phyloP scores from a whole-genome alignment of 2,888 invertebrate genomes.

The Agonopterix alstromeriana region DNA sequence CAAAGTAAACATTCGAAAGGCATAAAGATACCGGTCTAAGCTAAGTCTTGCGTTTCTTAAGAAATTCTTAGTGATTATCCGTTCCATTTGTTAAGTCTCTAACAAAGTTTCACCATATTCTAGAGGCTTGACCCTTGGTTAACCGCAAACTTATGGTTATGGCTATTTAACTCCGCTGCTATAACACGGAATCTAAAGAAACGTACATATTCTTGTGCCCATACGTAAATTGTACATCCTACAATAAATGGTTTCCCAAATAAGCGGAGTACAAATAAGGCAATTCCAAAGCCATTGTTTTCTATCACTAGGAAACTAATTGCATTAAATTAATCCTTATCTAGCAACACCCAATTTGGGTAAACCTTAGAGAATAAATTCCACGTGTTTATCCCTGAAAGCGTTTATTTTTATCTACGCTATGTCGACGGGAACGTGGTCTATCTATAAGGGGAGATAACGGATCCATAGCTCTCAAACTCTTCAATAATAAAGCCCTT shows the following conservation, averaged over 20 bases:
- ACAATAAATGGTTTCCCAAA: not conserved
- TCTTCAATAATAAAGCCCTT: slow-evolving; percentile 34
- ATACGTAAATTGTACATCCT: not conserved
- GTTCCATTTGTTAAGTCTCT: too few relatives aligned
- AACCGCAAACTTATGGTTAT: too few relatives aligned
- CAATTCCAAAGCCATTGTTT: slow-evolving; percentile 22
- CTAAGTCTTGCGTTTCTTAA: too few relatives aligned
- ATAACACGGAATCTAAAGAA: too few relatives aligned
- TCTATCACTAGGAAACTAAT: slow-evolving; percentile 14
- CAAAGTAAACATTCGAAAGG: slow-evolving; percentile 22
- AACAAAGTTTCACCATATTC: too few relatives aligned
- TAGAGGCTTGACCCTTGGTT: too few relatives aligned
- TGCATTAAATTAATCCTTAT: slow-evolving; percentile 20
- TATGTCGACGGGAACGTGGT: slow-evolving; percentile 23
- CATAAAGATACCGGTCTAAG: not conserved
- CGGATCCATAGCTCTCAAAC: slow-evolving; percentile 23
- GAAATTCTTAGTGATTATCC: too few relatives aligned
- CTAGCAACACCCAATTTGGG: slow-evolving; percentile 12
- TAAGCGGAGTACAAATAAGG: slow-evolving; percentile 18
- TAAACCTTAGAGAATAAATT: slow-evolving; percentile 13
- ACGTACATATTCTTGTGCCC: too few relatives aligned
- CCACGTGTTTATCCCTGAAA: slow-evolving; percentile 15
- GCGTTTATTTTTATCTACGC: slow-evolving; percentile 20
- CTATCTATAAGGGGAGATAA: slow-evolving; percentile 37
- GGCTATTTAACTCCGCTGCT: too few relatives aligned